phyloP scores from a whole-genome alignment of 2,113 vertebrate species.

The Mus spicilegus region DNA sequence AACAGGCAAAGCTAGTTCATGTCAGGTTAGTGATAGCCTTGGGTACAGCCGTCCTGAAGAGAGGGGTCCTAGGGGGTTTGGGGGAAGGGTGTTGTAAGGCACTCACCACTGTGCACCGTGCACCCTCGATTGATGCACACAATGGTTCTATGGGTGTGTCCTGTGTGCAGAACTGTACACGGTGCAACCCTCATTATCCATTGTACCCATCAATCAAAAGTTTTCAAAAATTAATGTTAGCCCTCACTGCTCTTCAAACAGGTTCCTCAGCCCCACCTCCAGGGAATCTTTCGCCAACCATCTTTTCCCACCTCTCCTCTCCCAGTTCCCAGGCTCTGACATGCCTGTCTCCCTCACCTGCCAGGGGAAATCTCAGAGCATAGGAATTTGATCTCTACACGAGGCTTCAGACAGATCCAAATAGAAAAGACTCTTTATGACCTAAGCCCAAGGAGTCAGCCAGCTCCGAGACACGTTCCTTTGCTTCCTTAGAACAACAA shows the following conservation, averaged over 20 bases:
- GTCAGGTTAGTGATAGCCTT: neutral
- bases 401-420: neutral
- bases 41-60: neutral
- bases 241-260: constrained; percentile 58
- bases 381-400: constrained; percentile 51
- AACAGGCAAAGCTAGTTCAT: constrained; percentile 72
- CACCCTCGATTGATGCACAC: neutral
- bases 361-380: constrained; percentile 62
- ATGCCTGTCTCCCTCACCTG: constrained; percentile 56
- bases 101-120: too few species aligned
- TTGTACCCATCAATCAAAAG: neutral
- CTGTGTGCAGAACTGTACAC: neutral
- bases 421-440: constrained; percentile 29
- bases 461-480: constrained; percentile 4
- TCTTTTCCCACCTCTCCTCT: constrained; percentile 43
- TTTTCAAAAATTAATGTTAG: constrained; percentile 12
- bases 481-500: neutral
- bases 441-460: neutral
- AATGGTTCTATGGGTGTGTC: neutral
- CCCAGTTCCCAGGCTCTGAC: constrained; percentile 59
- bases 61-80: neutral
- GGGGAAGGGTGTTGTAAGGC: neutral
- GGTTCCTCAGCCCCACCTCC: constrained; percentile 42
- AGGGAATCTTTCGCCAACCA: constrained; percentile 53
- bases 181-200: neutral